A percentile compares a stretch with the other conserved stretches of the same genome.
phyloP scores from a whole-genome alignment of 2,797 vertebrate species.

The Miichthys miiuy region DNA sequence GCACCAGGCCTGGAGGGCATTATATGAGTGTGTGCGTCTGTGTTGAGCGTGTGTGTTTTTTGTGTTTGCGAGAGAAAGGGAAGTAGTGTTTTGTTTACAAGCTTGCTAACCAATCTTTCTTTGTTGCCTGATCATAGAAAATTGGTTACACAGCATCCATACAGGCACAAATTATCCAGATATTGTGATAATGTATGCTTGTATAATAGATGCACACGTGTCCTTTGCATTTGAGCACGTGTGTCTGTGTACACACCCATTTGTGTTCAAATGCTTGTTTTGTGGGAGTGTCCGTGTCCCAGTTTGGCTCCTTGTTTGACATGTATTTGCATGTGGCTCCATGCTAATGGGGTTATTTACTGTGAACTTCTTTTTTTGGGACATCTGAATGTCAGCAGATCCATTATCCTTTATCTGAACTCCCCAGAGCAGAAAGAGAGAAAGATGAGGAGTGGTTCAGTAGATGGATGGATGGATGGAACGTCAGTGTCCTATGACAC shows the following conservation, averaged over 20 bases:
- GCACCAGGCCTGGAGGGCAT: constrained; percentile 43
- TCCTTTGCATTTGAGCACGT: not conserved
- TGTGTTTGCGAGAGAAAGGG: constrained; percentile 3
- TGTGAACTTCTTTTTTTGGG: constrained; percentile 64
- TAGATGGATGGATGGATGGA: constrained; percentile 55
- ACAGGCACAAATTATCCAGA: not conserved
- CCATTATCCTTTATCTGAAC: constrained; percentile 80
- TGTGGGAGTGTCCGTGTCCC: not conserved
- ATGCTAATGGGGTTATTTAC: constrained; percentile 58
- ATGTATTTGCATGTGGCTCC: constrained; percentile 30
- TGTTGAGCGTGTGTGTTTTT: not conserved
- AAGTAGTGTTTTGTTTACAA: constrained; percentile 28
- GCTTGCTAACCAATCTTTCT: constrained; percentile 2
- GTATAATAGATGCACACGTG: not conserved
- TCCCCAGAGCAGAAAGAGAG: constrained; percentile 52
- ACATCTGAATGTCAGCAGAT: constrained; percentile 77
- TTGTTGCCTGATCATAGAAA: constrained; percentile 20
- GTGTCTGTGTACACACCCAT: not conserved
- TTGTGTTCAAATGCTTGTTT: not conserved
- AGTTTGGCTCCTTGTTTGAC: not conserved
- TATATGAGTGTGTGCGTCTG: constrained; percentile 7
- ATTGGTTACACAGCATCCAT: not conserved
- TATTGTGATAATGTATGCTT: no score
- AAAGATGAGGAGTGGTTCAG: constrained; percentile 45
- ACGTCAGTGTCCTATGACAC: constrained; percentile 71